Conservation (phyloP, 2,797 vertebrate genomes). For the Periophthalmus magnuspinnatus region DNA sequence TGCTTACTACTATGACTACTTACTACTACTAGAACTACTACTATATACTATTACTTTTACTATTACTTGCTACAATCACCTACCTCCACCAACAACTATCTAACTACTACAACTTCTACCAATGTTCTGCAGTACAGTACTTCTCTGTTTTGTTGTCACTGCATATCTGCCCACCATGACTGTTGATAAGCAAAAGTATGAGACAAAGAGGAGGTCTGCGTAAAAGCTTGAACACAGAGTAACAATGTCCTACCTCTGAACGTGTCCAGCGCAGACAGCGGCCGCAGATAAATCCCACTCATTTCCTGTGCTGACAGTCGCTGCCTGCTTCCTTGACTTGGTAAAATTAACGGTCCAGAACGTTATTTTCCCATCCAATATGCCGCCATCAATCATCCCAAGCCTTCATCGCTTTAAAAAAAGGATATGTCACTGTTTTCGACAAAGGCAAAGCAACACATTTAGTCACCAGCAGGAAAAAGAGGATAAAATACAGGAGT, state of each 20-base stretch:
- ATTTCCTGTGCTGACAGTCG: slow-evolving; percentile 76
- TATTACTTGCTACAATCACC: too few species aligned
- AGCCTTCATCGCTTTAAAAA: slow-evolving; percentile 68
- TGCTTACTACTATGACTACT: too few species aligned
- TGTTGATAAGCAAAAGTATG: slow-evolving; percentile 1
- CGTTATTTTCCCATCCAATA: slow-evolving; percentile 75
- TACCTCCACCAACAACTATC: too few species aligned
- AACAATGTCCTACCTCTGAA: slow-evolving; percentile 38
- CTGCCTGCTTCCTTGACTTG: slow-evolving; percentile 71
- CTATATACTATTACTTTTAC: too few species aligned
- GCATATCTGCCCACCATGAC: background rate
- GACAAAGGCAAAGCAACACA: slow-evolving; percentile 60
- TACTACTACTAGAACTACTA: too few species aligned
- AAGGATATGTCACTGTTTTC: slow-evolving; percentile 67
- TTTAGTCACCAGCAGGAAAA: slow-evolving; percentile 45
- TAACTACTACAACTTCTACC: too few species aligned
- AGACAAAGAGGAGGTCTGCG: slow-evolving; percentile 5
- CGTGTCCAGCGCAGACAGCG: slow-evolving; percentile 51
- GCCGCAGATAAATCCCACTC: slow-evolving; percentile 73
- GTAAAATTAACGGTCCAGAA: slow-evolving; percentile 78
- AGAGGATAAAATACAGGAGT: slow-evolving; percentile 35
- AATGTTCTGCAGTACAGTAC: background rate
- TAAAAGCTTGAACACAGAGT: slow-evolving; percentile 13
- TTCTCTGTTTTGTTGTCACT: background rate
- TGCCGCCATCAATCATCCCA: slow-evolving; percentile 71